phyloP scores from a whole-genome alignment of 2,113 vertebrate genomes.

The Cyphotilapia sp. region DNA sequence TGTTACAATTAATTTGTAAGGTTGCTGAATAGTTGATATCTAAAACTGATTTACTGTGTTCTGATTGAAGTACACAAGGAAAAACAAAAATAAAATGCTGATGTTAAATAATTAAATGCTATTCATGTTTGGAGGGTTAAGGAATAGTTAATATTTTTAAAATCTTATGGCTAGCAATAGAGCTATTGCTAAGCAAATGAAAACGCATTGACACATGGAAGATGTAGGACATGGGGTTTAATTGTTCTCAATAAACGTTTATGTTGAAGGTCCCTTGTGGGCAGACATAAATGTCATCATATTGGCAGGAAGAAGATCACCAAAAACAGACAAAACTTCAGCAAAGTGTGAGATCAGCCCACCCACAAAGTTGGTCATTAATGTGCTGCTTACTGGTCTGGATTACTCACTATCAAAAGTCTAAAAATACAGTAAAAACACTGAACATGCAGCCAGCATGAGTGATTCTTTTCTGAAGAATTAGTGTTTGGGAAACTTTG shows the following conservation, averaged over 20 bases:
- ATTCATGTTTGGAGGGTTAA: background rate
- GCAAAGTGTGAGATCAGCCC: background rate
- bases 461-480: background rate
- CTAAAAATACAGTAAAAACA: background rate
- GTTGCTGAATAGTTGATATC: background rate
- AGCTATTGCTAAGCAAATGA: background rate
- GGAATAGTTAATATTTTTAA: background rate
- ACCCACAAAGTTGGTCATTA: background rate
- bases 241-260: background rate
- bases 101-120: background rate
- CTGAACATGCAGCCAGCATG: background rate
- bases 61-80: background rate
- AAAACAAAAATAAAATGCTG: background rate
- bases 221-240: background rate
- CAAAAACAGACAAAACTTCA: background rate
- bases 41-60: background rate
- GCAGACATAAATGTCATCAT: background rate
- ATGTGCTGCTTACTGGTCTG: background rate
- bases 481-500: background rate
- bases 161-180: background rate
- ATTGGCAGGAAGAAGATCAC: background rate
- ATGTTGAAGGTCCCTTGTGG: background rate
- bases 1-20: background rate
- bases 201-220: background rate
- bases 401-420: background rate